Percentiles rank a stretch among this genome's conserved stretches.
These are phyloP conservation scores for Argynnis bischoffii DNA, from an alignment of 2,888 invertebrate genomes.

Conservation along the genomic window DNA sequence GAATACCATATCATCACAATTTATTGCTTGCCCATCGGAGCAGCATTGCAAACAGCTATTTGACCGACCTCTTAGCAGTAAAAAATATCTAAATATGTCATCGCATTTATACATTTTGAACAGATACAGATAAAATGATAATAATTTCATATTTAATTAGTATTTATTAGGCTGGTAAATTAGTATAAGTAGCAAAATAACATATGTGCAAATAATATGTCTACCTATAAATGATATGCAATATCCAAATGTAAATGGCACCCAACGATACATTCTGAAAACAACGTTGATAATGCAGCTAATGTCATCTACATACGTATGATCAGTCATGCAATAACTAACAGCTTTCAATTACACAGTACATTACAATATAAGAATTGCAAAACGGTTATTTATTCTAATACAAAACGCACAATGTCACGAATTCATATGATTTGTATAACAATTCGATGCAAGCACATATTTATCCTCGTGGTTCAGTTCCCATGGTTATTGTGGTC, in stretches of 20 bases:
- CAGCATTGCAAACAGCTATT: constrained; percentile 38
- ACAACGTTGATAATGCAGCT: constrained; percentile 27
- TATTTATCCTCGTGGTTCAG: constrained; percentile 39
- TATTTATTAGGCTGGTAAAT: no score
- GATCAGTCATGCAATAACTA: constrained; percentile 31
- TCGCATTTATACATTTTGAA: constrained; percentile 1
- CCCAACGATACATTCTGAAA: not conserved
- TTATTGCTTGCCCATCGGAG: constrained; percentile 64
- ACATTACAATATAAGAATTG: constrained; percentile 37
- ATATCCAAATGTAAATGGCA: not conserved
- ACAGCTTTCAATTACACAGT: constrained; percentile 34
- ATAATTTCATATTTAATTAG: no score
- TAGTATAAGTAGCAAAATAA: no score
- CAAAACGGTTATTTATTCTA: constrained; percentile 35
- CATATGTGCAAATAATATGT: not conserved
- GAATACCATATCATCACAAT: constrained; percentile 56
- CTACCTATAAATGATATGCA: no score
- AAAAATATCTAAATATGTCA: constrained; percentile 13
- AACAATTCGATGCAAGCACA: constrained; percentile 36
- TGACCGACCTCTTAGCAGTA: constrained; percentile 27
- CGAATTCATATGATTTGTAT: constrained; percentile 37
- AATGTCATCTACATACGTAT: constrained; percentile 27
- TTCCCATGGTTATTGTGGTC: constrained; percentile 46
- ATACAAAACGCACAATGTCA: constrained; percentile 30
- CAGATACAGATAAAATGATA: no score